Evolutionary conservation across 2,888 invertebrate species (phyloP).

Genomic region (Dasypogon diadema): DNA sequence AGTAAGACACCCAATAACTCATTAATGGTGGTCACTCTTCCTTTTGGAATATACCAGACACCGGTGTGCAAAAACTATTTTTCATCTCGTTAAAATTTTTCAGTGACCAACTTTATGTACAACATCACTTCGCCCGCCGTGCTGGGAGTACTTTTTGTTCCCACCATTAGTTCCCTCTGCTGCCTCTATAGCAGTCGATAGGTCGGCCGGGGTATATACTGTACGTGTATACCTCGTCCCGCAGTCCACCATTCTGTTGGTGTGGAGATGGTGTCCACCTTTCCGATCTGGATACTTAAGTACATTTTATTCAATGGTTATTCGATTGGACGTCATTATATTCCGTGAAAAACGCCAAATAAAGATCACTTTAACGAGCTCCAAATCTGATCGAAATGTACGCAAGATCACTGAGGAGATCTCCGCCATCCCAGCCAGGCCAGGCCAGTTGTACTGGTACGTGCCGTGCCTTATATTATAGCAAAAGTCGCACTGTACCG

Average conservation of each 20-base stretch:
- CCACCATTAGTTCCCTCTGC: slow-evolving; percentile 1
- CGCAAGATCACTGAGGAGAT: slow-evolving; percentile 51
- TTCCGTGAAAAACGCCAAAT: slow-evolving; percentile 57
- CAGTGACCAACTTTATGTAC: slow-evolving; percentile 34
- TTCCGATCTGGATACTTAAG: slow-evolving; percentile 40
- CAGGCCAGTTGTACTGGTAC: too few relatives aligned
- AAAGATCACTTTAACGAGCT: slow-evolving; percentile 59
- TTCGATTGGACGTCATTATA: slow-evolving; percentile 51
- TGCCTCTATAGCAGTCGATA: not conserved
- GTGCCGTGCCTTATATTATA: slow-evolving; percentile 49
- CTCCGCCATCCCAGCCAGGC: slow-evolving; percentile 44
- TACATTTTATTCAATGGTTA: slow-evolving; percentile 42
- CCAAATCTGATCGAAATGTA: slow-evolving; percentile 56
- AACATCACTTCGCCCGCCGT: slow-evolving; percentile 1
- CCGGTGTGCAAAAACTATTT: slow-evolving; percentile 44
- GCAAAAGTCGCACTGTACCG: slow-evolving; percentile 43
- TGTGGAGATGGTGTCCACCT: slow-evolving; percentile 23
- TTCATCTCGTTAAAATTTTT: slow-evolving; percentile 52
- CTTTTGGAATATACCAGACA: not conserved
- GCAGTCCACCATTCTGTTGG: not conserved
- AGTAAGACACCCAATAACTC: slow-evolving; percentile 44
- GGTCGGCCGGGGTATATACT: too few relatives aligned
- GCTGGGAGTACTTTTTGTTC: slow-evolving; percentile 21
- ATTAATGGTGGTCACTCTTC: slow-evolving; percentile 17
- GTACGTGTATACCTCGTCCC: too few relatives aligned